Percentiles rank a stretch among this genome's conserved stretches.
Evolutionary conservation across 2,888 invertebrate genomes (phyloP).

Genomic region (Cerceris ruficornis): DNA sequence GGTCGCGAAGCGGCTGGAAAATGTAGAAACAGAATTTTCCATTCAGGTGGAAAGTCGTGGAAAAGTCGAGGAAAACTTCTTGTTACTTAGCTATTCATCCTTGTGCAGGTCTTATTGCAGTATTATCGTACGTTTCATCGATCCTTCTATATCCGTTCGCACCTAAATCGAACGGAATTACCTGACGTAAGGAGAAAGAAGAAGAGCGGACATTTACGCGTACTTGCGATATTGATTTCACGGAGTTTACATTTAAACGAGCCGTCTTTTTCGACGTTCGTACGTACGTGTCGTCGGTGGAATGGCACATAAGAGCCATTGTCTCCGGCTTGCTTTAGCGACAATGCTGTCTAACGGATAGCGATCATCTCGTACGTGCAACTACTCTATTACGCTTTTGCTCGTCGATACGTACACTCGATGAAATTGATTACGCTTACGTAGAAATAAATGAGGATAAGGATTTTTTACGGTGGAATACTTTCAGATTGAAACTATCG

Average conservation of each 20-base stretch:
- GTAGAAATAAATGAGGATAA: too few species aligned
- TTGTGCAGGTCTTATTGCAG: neutral
- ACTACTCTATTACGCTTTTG: neutral
- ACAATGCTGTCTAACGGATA: conserved; percentile 23
- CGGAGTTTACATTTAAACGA: neutral
- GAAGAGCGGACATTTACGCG: neutral
- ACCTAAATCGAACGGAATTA: conserved; percentile 6
- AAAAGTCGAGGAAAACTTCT: too few species aligned
- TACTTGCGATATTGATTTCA: neutral
- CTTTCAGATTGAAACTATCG: too few species aligned
- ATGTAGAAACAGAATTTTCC: too few species aligned
- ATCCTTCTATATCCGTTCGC: neutral
- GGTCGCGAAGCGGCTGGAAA: too few species aligned
- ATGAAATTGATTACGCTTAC: too few species aligned
- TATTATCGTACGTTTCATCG: neutral
- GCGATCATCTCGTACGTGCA: conserved; percentile 9
- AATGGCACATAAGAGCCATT: conserved; percentile 16
- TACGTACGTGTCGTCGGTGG: neutral
- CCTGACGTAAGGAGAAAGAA: neutral
- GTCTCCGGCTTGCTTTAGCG: conserved; percentile 11
- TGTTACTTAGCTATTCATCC: too few species aligned
- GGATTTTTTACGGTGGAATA: too few species aligned
- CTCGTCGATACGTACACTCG: conserved; percentile 25
- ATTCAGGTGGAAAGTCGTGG: too few species aligned
- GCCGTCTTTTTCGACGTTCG: neutral